phyloP scores from a whole-genome alignment of 2,113 vertebrate genomes.

The Cyanoliseus patagonus region DNA sequence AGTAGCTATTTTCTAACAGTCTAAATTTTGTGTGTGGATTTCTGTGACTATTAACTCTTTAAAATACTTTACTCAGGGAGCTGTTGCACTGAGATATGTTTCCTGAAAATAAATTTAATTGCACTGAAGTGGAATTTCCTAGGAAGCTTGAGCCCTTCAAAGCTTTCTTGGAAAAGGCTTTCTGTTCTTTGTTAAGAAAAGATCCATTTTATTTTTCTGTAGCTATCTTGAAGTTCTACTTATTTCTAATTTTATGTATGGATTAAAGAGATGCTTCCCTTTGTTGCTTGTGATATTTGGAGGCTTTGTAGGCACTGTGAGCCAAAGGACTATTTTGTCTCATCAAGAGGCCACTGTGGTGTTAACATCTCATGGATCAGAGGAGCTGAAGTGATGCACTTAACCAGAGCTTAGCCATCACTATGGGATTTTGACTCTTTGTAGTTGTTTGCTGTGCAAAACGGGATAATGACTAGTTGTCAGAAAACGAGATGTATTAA shows the following conservation, averaged over 20 bases:
- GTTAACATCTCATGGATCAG: neutral
- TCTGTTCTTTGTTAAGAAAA: neutral
- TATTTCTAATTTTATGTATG: neutral
- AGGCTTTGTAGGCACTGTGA: neutral
- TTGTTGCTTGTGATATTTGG: neutral
- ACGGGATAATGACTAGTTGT: neutral
- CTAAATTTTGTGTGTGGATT: neutral
- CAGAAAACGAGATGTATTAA: neutral
- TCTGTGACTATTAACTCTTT: neutral
- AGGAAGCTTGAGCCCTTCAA: neutral
- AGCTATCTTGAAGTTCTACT: neutral
- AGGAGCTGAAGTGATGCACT: neutral
- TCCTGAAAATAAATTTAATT: slow-evolving; percentile 33
- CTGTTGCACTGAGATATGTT: neutral
- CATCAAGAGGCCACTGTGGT: neutral
- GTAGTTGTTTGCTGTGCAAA: neutral
- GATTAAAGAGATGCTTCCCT: neutral
- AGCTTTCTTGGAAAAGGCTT: neutral
- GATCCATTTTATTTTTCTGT: neutral
- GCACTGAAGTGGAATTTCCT: slow-evolving; percentile 6
- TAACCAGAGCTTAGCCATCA: neutral
- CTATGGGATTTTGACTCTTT: neutral
- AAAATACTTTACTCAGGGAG: neutral
- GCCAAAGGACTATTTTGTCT: neutral
- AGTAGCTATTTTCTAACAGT: neutral